These are phyloP conservation scores for Lasaia peninsularis DNA, from an alignment of 1,140 invertebrate genomes.

Conservation along the genomic window DNA sequence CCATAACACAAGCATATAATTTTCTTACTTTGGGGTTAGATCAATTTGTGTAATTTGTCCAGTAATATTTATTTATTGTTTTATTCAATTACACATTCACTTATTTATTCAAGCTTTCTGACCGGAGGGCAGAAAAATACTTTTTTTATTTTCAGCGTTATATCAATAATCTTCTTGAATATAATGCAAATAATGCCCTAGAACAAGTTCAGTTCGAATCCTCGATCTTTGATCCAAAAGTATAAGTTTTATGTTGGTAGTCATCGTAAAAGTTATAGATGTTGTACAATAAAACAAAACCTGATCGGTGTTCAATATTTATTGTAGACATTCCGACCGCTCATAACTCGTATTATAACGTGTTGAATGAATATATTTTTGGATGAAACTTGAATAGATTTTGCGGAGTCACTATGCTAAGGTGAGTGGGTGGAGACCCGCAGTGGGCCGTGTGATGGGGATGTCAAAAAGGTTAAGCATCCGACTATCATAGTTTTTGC, in stretches of 20 bases:
- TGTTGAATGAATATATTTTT: conserved; percentile 50
- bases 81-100: too few relatives aligned
- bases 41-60: too few relatives aligned
- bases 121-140: too few relatives aligned
- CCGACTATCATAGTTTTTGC: background rate
- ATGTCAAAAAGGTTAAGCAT: conserved; percentile 8
- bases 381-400: conserved; percentile 20
- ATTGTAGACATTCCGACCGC: conserved; percentile 36
- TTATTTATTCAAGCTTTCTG: too few relatives aligned
- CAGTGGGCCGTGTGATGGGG: conserved; percentile 27
- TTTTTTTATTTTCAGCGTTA: too few relatives aligned
- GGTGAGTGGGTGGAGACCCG: conserved; percentile 37
- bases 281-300: conserved; percentile 19
- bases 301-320: conserved; percentile 36
- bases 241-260: background rate
- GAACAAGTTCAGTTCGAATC: background rate
- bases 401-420: conserved; percentile 38
- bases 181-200: background rate
- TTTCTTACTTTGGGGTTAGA: too few relatives aligned
- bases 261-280: conserved; percentile 13
- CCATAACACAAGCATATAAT: too few relatives aligned
- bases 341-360: conserved; percentile 35
- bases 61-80: too few relatives aligned
- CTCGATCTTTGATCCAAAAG: background rate
- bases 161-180: background rate